Percentiles rank a stretch among this genome's conserved stretches.
Evolutionary conservation across 1,140 invertebrate species (phyloP).

Genomic region (Plectrocnemia conspersa): DNA sequence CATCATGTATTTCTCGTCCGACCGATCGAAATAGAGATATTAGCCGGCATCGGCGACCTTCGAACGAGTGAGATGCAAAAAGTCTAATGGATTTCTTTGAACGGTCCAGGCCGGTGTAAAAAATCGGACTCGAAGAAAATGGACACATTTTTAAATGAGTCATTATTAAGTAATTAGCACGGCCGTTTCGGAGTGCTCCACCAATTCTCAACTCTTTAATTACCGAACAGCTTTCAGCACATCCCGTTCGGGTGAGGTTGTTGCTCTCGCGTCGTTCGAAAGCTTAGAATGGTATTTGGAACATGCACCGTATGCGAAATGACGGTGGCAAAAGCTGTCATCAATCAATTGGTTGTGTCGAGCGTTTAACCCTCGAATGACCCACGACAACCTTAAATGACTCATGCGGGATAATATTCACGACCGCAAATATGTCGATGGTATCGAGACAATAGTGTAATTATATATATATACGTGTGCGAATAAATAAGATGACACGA

Average conservation of each 20-base stretch:
- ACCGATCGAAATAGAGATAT: slow-evolving; percentile 31
- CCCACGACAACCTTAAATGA: too few species aligned
- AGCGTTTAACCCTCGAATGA: too few species aligned
- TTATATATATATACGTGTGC: slow-evolving; percentile 4
- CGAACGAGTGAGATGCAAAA: slow-evolving; percentile 23
- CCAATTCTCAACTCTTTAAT: slow-evolving; percentile 11
- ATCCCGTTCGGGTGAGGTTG: slow-evolving; percentile 1
- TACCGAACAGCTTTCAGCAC: slow-evolving; percentile 14
- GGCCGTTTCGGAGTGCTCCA: slow-evolving; percentile 11
- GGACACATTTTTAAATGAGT: slow-evolving; percentile 30
- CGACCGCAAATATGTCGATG: too few species aligned
- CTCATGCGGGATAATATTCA: too few species aligned
- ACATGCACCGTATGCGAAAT: not conserved
- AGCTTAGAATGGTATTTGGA: too few species aligned
- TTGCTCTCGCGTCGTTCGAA: too few species aligned
- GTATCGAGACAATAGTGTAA: slow-evolving; percentile 4
- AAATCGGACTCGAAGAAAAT: slow-evolving; percentile 17
- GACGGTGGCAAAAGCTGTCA: not conserved
- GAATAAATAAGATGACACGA: slow-evolving; percentile 6
- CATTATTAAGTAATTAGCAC: slow-evolving; percentile 32
- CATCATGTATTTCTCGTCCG: slow-evolving; percentile 2
- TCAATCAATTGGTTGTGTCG: too few species aligned
- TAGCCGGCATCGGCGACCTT: slow-evolving; percentile 13
- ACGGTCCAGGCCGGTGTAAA: not conserved
- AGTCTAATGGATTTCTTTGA: slow-evolving; percentile 31